phyloP scores from a whole-genome alignment of 2,113 vertebrate species.

The Dromaius novaehollandiae region DNA sequence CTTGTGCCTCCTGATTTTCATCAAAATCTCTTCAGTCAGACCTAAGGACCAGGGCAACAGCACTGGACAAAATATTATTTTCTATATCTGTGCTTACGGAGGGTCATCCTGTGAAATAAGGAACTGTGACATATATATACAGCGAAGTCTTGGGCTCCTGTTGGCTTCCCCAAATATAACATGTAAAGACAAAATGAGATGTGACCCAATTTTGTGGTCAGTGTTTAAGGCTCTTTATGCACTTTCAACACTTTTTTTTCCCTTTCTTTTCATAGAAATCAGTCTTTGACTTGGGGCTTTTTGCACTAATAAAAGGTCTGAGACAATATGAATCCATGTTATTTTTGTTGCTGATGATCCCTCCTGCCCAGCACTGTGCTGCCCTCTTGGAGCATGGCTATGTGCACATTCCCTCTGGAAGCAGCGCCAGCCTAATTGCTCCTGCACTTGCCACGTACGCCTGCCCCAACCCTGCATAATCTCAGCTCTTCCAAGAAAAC shows the following conservation, averaged over 20 bases:
- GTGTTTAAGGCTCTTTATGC: background rate
- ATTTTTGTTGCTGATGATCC: too few species aligned
- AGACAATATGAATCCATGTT: background rate
- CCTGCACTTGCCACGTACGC: background rate
- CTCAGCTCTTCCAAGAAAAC: background rate
- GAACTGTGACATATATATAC: background rate
- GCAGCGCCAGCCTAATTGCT: too few species aligned
- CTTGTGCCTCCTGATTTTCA: background rate
- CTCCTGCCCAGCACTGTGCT: too few species aligned
- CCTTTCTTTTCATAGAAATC: background rate
- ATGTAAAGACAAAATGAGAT: background rate
- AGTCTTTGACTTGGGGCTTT: background rate
- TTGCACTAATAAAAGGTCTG: background rate
- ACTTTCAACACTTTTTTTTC: background rate
- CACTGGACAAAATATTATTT: background rate
- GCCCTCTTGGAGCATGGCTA: too few species aligned
- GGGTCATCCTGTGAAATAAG: background rate
- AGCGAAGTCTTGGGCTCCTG: accelerated
- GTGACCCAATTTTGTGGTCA: background rate
- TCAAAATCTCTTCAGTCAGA: background rate
- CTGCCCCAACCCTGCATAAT: background rate
- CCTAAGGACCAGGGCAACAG: background rate
- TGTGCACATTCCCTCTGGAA: too few species aligned
- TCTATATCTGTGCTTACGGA: background rate
- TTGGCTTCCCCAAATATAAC: background rate